A percentile compares a stretch with the other conserved stretches of the same genome.
Evolutionary conservation across 2,888 invertebrate genomes (phyloP).

Genomic region (Carpatolechia fugitivella): DNA sequence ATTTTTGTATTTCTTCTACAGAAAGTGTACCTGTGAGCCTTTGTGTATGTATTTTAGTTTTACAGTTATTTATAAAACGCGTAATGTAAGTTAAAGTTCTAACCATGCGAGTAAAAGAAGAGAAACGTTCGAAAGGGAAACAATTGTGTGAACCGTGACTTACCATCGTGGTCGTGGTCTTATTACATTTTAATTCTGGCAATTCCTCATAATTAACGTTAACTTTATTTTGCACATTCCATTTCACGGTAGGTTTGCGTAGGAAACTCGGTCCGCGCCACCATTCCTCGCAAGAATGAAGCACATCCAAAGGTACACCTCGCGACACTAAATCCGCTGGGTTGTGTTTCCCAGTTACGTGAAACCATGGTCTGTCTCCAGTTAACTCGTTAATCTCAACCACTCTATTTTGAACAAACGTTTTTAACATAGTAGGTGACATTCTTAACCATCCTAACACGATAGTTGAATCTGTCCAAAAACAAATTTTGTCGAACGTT

Average conservation of each 20-base stretch:
- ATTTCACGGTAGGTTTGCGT: not conserved
- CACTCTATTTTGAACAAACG: conserved; percentile 20
- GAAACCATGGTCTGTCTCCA: conserved; percentile 16
- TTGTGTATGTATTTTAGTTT: conserved; percentile 2
- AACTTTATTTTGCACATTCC: too few species aligned
- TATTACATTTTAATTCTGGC: not conserved
- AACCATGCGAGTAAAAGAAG: not conserved
- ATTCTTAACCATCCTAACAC: not conserved
- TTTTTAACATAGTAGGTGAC: conserved; percentile 15
- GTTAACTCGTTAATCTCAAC: conserved; percentile 20
- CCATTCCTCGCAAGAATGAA: conserved; percentile 1
- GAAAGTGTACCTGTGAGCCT: not conserved
- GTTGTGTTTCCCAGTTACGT: conserved; percentile 11
- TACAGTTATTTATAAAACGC: conserved; percentile 15
- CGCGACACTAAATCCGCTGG: conserved; percentile 15
- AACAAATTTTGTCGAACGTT: not conserved
- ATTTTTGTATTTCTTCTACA: conserved; percentile 1
- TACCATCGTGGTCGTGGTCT: too few species aligned
- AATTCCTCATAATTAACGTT: not conserved
- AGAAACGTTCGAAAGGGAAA: conserved; percentile 4
- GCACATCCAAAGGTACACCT: conserved; percentile 9
- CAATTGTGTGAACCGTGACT: not conserved
- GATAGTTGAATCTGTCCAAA: not conserved
- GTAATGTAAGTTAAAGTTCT: conserved; percentile 10
- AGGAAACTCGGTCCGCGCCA: not conserved